Percentiles rank a stretch among this genome's conserved stretches.
These are phyloP conservation scores for Rhopalosiphum nymphaeae DNA, from an alignment of 2,888 invertebrate genomes.

Conservation along the genomic window DNA sequence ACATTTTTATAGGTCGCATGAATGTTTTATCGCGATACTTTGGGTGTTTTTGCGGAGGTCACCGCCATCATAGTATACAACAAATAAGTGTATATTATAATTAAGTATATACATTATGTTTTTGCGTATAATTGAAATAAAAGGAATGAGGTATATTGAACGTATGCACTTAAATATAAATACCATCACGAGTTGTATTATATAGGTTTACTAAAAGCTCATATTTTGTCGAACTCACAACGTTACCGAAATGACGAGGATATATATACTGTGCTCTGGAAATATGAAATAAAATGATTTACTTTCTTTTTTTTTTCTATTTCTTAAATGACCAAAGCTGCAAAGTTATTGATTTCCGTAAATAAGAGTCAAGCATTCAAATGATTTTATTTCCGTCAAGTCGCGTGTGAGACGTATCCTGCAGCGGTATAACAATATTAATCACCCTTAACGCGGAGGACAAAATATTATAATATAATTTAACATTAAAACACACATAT, in stretches of 20 bases:
- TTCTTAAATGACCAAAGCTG: not conserved
- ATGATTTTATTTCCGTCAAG: not conserved
- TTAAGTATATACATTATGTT: not conserved
- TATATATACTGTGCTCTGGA: not conserved
- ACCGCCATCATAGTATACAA: not conserved
- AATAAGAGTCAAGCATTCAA: not conserved
- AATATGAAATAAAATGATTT: not conserved
- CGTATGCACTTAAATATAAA: not conserved
- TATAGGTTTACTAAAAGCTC: not conserved
- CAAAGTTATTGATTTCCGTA: not conserved
- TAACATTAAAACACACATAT: not conserved
- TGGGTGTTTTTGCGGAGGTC: not conserved
- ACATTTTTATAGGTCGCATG: slow-evolving; percentile 15
- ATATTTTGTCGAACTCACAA: not conserved
- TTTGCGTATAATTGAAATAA: not conserved
- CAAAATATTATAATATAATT: not conserved
- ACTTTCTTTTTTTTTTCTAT: not conserved
- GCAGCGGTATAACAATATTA: not conserved
- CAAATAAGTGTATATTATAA: not conserved
- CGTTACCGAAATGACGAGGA: not conserved
- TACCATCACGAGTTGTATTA: not conserved
- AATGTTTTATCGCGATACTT: slow-evolving; percentile 14
- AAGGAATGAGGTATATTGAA: not conserved
- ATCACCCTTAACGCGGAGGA: not conserved
- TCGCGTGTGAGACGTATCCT: not conserved